These are phyloP conservation scores for Apogon hyalosoma DNA, from an alignment of 2,797 vertebrate genomes.

Conservation along the genomic window DNA sequence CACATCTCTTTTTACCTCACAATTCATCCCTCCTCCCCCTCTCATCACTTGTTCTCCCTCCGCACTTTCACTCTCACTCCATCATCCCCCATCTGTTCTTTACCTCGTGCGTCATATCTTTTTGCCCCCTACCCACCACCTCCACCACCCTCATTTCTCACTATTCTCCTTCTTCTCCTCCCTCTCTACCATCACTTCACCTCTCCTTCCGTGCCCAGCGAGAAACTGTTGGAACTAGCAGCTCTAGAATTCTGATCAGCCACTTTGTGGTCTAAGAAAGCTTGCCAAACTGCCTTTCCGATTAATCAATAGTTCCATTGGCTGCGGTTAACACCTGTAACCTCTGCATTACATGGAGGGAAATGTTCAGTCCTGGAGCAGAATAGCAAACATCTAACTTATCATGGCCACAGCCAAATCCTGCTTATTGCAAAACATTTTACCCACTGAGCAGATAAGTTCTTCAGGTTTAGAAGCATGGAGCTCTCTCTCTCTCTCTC, in stretches of 20 bases:
- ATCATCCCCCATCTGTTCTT: slow-evolving; percentile 66
- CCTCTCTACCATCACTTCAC: slow-evolving; percentile 43
- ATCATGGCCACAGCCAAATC: slow-evolving; percentile 57
- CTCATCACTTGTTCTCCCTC: slow-evolving; percentile 48
- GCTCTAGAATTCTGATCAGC: slow-evolving; percentile 83
- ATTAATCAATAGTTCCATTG: slow-evolving; percentile 83
- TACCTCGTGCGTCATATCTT: slow-evolving; percentile 61
- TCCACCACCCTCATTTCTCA: slow-evolving; percentile 42
- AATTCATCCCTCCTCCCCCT: slow-evolving; percentile 48
- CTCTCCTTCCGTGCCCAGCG: slow-evolving; percentile 55
- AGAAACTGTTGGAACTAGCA: slow-evolving; percentile 61
- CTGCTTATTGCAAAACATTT: slow-evolving; percentile 68
- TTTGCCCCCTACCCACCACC: slow-evolving; percentile 22
- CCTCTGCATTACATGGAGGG: slow-evolving; percentile 74
- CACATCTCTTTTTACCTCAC: slow-evolving; percentile 61
- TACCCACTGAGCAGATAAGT: slow-evolving; percentile 57
- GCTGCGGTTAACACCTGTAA: slow-evolving; percentile 81
- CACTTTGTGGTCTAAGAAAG: slow-evolving; percentile 79
- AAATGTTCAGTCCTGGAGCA: slow-evolving; percentile 74
- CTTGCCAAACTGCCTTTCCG: slow-evolving; percentile 74
- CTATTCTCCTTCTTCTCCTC: slow-evolving; percentile 50
- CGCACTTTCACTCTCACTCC: slow-evolving; percentile 61
- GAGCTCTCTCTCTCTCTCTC: slow-evolving; percentile 32
- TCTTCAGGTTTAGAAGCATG: slow-evolving; percentile 57
- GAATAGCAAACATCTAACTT: slow-evolving; percentile 78